Percentiles rank a stretch among this genome's conserved stretches.
Conservation (phyloP, 2,113 vertebrate species). For the Takifugu bimaculatus region DNA sequence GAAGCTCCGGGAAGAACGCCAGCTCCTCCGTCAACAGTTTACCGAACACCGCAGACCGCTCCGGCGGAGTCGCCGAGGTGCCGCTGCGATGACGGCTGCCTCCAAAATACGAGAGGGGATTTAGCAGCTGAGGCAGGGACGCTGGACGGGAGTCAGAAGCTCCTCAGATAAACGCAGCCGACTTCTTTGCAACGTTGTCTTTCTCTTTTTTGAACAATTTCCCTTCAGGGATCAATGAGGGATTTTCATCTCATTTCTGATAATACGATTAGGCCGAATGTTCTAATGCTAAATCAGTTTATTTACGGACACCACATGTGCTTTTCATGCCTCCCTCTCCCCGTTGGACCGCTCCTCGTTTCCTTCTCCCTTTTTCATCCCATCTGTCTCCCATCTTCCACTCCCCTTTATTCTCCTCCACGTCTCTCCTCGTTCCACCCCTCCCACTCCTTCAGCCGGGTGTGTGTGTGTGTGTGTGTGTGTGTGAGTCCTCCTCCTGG, state of each 20-base stretch:
- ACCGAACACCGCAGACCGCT: conserved; percentile 13
- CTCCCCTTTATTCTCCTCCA: not conserved
- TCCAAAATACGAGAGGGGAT: too few relatives aligned
- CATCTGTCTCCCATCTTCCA: not conserved
- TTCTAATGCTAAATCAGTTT: not conserved
- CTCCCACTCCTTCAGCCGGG: not conserved
- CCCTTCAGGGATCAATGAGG: too few relatives aligned
- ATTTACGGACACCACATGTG: not conserved
- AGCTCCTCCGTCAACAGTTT: conserved; percentile 19
- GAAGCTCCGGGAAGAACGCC: conserved; percentile 4
- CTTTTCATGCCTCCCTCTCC: not conserved
- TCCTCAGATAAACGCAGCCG: not conserved
- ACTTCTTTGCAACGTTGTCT: conserved; percentile 16
- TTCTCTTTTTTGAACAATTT: conserved; percentile 7
- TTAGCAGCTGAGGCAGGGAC: too few relatives aligned
- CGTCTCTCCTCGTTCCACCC: not conserved
- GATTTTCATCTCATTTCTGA: conserved; percentile 3
- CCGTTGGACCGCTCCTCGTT: not conserved
- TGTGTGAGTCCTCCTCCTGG: not conserved
- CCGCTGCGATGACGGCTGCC: too few relatives aligned
- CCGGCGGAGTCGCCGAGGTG: too few relatives aligned
- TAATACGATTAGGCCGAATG: not conserved
- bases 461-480: not conserved
- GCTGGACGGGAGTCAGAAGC: too few relatives aligned
- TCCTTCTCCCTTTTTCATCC: not conserved